These are phyloP conservation scores for Zoanthus sociatus DNA, from an alignment of 92 coral and sea anemone genomes.

Conservation along the genomic window DNA sequence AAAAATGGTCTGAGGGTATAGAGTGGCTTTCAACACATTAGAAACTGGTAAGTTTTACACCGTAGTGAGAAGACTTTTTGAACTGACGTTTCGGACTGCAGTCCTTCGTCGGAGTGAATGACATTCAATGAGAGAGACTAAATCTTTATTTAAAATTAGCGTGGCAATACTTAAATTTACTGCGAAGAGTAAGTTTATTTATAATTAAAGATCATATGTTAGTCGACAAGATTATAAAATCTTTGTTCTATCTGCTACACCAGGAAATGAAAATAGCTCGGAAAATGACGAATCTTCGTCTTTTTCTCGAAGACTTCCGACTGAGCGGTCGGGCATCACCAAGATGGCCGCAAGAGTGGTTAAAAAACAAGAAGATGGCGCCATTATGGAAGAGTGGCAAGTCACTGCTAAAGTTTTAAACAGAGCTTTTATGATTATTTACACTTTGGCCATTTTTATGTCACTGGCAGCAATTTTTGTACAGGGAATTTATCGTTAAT, in stretches of 20 bases:
- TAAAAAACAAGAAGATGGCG: conserved; percentile 74
- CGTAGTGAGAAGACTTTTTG: too few relatives aligned
- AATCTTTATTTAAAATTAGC: too few relatives aligned
- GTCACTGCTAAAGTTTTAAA: conserved; percentile 87
- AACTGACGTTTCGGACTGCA: too few relatives aligned
- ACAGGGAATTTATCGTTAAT: conserved; percentile 46
- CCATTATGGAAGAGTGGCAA: conserved; percentile 90
- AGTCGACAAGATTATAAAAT: background rate
- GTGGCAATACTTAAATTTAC: background rate
- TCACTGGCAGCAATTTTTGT: conserved; percentile 78
- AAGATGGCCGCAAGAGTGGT: conserved; percentile 80
- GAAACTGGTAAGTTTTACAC: too few relatives aligned
- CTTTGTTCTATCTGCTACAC: background rate
- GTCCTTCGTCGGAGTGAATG: too few relatives aligned
- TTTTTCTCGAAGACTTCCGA: conserved; percentile 61
- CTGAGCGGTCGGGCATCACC: conserved; percentile 69
- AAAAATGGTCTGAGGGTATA: too few relatives aligned
- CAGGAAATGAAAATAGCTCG: background rate
- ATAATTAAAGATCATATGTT: too few relatives aligned
- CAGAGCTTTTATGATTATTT: conserved; percentile 77
- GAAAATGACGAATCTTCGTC: background rate
- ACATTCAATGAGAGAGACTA: too few relatives aligned
- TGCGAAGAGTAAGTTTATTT: background rate
- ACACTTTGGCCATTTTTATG: conserved; percentile 65
- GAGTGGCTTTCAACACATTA: too few relatives aligned